Evolutionary conservation across 2,888 invertebrate species (phyloP), one percentile per base, ranked within the genome.

Genomic region (Vandiemenella viatica): DNA sequence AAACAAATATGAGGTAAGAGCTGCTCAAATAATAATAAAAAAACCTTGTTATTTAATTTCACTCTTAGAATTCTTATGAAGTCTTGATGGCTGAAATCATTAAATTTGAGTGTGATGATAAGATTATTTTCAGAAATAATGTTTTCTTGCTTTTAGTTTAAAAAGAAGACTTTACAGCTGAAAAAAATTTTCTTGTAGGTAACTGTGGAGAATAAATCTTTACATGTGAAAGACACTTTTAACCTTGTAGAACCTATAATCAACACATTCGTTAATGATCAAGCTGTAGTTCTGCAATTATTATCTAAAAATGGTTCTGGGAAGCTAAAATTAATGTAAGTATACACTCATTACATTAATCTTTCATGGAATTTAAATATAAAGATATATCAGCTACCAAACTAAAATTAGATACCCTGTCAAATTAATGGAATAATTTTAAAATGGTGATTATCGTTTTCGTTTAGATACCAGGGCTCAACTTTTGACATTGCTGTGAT

Each of bases 211-310:
- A 66, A 61, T 18, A 58, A 62, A 46, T 53, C 50, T 3, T 58
- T 67, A 23, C 53, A 56, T 13, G 62, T 74, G 23, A 55, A 60
- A 37, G 69, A 66, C 49, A 61, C 66, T 44, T 63, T 74, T 50
- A 66, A 65, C 53, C 61, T 75, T 48, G 65, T 72, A 2, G 61
- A 64, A 23, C 65, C 71, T 3, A 60, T 73, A 19, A 61, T 73
- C 46, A 59, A 68, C 23, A 60, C 69, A 5, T 60, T 60, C 17
- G 62, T 74, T 38, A 66, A 71, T 58, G 67, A 63, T 16, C 57
- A 63, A 38, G 57, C 57, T 16, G 59, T 65, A 38, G 58, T 67
- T 6, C 57, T 70, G 22, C 70, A 70, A 56, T 57, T 69, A 23
- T 57, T 67, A 23, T 61, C 60, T 3, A 62, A 61, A 53, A 62